A percentile compares a stretch with the other conserved stretches of the same genome.
These are phyloP conservation scores for Maccullochella peelii DNA, from an alignment of 2,113 vertebrate genomes.

Conservation along the genomic window DNA sequence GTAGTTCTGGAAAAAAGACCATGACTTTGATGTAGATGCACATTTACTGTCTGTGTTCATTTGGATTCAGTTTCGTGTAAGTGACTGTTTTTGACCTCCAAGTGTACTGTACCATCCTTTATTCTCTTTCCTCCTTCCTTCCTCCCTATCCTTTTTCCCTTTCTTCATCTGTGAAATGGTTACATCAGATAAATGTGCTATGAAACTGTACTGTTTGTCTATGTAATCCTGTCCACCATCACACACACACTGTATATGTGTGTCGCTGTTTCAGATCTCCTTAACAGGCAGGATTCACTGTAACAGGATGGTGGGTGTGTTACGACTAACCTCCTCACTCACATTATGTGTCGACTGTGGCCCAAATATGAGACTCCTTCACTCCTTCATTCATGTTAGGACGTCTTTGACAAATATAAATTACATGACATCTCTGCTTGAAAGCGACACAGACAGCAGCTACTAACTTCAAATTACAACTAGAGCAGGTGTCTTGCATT, in stretches of 20 bases:
- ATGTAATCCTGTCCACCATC: constrained; percentile 61
- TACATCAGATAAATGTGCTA: constrained; percentile 47
- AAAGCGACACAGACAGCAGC: neutral
- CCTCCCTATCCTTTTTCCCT: neutral
- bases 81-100: constrained; percentile 7
- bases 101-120: constrained; percentile 19
- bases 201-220: constrained; percentile 57
- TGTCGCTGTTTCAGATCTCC: constrained; percentile 80
- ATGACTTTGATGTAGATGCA: constrained; percentile 17
- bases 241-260: constrained; percentile 67
- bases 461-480: neutral
- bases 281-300: constrained; percentile 83
- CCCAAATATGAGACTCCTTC: constrained; percentile 67
- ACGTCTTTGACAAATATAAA: neutral
- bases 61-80: constrained; percentile 11
- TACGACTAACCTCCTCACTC: constrained; percentile 64
- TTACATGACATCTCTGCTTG: neutral
- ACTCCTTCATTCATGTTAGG: neutral
- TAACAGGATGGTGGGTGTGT: constrained; percentile 84
- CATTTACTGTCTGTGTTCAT: constrained; percentile 24
- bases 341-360: constrained; percentile 50
- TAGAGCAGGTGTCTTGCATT: constrained; percentile 52
- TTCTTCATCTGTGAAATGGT: constrained; percentile 35
- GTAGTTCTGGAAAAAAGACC: constrained; percentile 7
- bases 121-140: constrained; percentile 13